phyloP scores from a whole-genome alignment of 2,797 vertebrate species.

The Aphelocoma californica region DNA sequence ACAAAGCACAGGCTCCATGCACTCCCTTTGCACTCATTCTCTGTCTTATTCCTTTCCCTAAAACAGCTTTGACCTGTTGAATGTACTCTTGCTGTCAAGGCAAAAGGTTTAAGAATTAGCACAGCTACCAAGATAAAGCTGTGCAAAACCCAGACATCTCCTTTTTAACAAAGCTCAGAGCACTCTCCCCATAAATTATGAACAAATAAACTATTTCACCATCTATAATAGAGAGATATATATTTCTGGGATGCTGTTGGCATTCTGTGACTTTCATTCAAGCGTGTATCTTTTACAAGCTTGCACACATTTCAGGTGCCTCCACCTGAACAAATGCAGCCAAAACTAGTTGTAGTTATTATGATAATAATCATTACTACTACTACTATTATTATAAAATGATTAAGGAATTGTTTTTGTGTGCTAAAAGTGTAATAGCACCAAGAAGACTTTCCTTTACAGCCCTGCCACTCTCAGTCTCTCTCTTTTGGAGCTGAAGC shows the following conservation, averaged over 20 bases:
- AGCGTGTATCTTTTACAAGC: not conserved
- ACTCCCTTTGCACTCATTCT: rapidly evolving
- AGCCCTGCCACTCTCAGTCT: not conserved
- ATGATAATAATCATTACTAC: not conserved
- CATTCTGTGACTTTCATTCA: not conserved
- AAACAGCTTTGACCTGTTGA: not conserved
- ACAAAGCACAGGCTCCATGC: rapidly evolving
- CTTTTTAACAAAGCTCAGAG: not conserved
- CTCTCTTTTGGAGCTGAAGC: not conserved
- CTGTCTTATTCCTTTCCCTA: not conserved
- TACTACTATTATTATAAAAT: not conserved
- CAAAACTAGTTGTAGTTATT: not conserved
- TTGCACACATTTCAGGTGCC: not conserved
- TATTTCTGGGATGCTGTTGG: not conserved
- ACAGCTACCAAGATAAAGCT: not conserved
- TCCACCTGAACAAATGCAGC: not conserved
- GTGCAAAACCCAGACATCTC: too few relatives aligned
- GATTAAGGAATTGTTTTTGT: not conserved
- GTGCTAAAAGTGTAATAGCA: not conserved
- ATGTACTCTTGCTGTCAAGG: not conserved
- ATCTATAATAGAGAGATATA: not conserved
- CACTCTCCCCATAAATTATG: not conserved
- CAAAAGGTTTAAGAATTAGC: not conserved
- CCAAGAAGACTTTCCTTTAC: not conserved
- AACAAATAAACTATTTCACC: not conserved